phyloP scores from a whole-genome alignment of 2,113 vertebrate species.

The Peromyscus polionotus region DNA sequence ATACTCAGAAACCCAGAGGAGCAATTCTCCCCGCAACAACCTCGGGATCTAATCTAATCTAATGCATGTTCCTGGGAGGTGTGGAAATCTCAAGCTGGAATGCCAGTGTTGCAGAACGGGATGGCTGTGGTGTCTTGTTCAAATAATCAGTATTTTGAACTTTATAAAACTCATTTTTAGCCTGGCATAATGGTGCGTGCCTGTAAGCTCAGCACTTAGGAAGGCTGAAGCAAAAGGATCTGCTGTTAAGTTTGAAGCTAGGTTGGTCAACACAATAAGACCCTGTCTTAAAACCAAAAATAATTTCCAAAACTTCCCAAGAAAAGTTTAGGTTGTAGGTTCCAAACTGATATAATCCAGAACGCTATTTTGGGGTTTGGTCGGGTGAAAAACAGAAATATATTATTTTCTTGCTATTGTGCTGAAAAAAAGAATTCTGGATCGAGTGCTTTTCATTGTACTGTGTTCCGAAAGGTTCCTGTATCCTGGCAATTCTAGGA shows the following conservation, averaged over 20 bases:
- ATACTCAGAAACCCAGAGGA: not conserved
- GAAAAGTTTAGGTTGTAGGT: rapidly evolving
- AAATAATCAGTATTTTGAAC: not conserved
- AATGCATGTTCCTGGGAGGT: not conserved
- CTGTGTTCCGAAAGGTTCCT: not conserved
- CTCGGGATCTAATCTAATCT: not conserved
- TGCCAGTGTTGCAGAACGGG: not conserved
- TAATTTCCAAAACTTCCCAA: not conserved
- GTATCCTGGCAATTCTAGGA: rapidly evolving
- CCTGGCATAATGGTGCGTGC: no score
- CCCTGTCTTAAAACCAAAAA: not conserved
- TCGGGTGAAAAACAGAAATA: not conserved
- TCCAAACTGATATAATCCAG: rapidly evolving
- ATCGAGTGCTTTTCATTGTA: rapidly evolving
- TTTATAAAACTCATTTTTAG: not conserved
- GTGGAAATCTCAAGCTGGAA: not conserved
- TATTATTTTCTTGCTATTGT: rapidly evolving
- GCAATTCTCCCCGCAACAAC: not conserved
- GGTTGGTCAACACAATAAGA: not conserved
- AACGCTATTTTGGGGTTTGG: not conserved
- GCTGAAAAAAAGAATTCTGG: not conserved
- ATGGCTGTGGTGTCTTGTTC: rapidly evolving
- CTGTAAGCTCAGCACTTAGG: not conserved
- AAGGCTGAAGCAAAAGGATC: not conserved
- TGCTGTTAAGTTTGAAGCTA: not conserved